Conservation (phyloP, 1,140 invertebrate species). For the Bombus difficillimus region DNA sequence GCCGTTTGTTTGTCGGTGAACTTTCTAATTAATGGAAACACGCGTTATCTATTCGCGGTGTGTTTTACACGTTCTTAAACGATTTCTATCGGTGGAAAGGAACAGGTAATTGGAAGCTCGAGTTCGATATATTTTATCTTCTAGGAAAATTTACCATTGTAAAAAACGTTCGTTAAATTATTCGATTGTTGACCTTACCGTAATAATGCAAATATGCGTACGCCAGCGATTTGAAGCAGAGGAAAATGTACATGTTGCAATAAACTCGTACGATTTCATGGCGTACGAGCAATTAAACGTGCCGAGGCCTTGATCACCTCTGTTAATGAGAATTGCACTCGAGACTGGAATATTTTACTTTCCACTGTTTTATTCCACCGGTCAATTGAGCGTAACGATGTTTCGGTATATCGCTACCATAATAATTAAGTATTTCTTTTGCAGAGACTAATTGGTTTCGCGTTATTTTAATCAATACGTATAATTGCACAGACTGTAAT, state of each 20-base stretch:
- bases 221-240: neutral
- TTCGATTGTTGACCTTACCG: neutral
- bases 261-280: neutral
- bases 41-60: neutral
- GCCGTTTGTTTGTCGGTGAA: neutral
- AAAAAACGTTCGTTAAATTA: slow-evolving; percentile 1
- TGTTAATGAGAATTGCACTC: slow-evolving; percentile 37
- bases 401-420: neutral
- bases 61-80: no score
- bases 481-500: no score
- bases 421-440: neutral
- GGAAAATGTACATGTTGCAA: neutral
- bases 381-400: slow-evolving; percentile 12
- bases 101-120: no score
- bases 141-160: no score
- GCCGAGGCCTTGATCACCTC: slow-evolving; percentile 5
- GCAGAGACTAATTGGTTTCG: neutral
- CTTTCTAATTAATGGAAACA: slow-evolving; percentile 16
- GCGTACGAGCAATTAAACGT: slow-evolving; percentile 41
- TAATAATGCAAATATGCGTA: neutral
- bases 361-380: neutral
- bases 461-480: no score
- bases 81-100: no score
- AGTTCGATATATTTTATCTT: no score
- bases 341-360: slow-evolving; percentile 43